Base-by-base conservation (phyloP, 1,140 invertebrate genomes). In the Drosophila lowei region DNA sequence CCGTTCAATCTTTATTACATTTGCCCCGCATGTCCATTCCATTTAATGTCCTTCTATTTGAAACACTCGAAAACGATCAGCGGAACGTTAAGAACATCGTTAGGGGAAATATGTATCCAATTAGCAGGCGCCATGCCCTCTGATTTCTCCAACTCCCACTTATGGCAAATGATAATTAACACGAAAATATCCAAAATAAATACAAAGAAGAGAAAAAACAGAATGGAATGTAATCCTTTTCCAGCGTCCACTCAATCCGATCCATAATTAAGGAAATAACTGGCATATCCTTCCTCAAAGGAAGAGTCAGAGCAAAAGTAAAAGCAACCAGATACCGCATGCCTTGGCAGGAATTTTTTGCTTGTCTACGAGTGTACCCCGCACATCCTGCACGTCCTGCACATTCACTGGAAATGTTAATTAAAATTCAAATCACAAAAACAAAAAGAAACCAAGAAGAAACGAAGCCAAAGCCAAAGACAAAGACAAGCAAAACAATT, bases 381-480 rank as follows among this genome's bases (percentile, higher is more conserved):
- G 21, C 7, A 28, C 25, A 6, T 5, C 1, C 18, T 18, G 25
- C 6, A 18, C 18, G 2, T 18, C 18, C 18, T 18, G 62, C 70
- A 85, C 72, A 79, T 88, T 83, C 79, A 68, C 67, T 70, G 60
- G 63, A 79, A 89, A 79, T 83, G 79, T 88, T 88, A 88, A 88
- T 88, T 88, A 88, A 88, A 88, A 88, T 83, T 88, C 83, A 79
- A 89, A 88, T 83, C 79, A 65, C 58, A 73, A 83, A 72, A 75
- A 64, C 62, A 72, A 48, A 44, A 67, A 42, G 7, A 49, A 25
- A 49, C 47, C 41, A 38, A 30, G 70, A 73, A 44, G 48, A 30
- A 50, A 42, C 44, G 13, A 23, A 55, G 60, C 54, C 70, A 75
- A 68, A 83, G 78, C 18, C 18, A 18, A 1, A 18, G 18, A 18